phyloP scores from a whole-genome alignment of 2,113 vertebrate genomes.

The Poicephalus gulielmi region DNA sequence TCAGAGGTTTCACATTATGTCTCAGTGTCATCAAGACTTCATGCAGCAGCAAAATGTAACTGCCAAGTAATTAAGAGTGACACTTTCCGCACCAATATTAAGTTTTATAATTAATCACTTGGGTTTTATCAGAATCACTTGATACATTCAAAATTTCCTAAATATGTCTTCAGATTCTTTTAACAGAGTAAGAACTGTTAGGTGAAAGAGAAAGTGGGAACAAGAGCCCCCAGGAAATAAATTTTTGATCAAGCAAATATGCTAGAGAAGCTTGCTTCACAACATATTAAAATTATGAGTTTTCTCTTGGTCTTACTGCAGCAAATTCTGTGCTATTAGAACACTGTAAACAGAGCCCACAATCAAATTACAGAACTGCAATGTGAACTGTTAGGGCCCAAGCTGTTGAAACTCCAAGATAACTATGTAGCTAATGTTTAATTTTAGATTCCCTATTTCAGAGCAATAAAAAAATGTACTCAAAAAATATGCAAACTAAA shows the following conservation, averaged over 20 bases:
- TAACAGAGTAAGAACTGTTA: not conserved
- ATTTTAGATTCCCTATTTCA: not conserved
- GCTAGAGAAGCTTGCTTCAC: not conserved
- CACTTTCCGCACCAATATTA: not conserved
- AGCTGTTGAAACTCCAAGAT: not conserved
- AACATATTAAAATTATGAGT: not conserved
- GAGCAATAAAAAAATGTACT: not conserved
- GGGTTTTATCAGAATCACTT: not conserved
- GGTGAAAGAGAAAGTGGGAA: not conserved
- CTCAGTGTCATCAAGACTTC: not conserved
- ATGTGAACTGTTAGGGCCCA: not conserved
- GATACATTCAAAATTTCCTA: not conserved
- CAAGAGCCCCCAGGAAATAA: rapidly evolving
- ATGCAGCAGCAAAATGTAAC: not conserved
- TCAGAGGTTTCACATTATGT: not conserved
- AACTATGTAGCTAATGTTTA: not conserved
- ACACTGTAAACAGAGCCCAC: not conserved
- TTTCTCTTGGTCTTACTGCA: not conserved
- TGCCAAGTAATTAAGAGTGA: not conserved
- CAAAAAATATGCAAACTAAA: not conserved
- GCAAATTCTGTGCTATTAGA: not conserved
- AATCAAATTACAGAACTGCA: not conserved
- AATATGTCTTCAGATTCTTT: not conserved
- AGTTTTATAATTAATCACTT: not conserved
- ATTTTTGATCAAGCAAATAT: not conserved